A percentile compares a stretch with the other conserved stretches of the same genome.
These are phyloP conservation scores for Gastracanthus pulcherrimus DNA, from an alignment of 2,888 invertebrate species.

Conservation along the genomic window DNA sequence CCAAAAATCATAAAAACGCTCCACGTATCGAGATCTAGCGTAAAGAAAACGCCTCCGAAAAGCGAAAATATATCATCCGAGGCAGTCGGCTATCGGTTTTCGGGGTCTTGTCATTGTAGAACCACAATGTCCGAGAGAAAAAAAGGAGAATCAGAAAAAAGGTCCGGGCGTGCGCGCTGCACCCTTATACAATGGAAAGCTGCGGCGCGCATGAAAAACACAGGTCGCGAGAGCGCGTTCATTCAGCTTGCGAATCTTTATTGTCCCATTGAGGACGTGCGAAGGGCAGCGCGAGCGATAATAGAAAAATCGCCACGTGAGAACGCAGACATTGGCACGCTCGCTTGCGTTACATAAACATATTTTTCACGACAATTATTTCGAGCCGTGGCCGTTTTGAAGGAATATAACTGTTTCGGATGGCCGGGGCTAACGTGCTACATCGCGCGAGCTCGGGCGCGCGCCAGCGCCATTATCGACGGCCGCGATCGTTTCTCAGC, in stretches of 20 bases:
- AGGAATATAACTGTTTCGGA: slow-evolving; percentile 53
- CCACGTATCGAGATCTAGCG: slow-evolving; percentile 16
- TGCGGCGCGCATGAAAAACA: too few species aligned
- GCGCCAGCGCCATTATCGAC: slow-evolving; percentile 49
- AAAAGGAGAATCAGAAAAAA: too few species aligned
- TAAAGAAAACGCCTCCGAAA: slow-evolving; percentile 42
- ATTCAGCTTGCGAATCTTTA: too few species aligned
- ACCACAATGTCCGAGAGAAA: too few species aligned
- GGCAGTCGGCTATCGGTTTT: too few species aligned
- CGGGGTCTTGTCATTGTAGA: too few species aligned
- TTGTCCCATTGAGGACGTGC: background rate
- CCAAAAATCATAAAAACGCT: slow-evolving; percentile 12
- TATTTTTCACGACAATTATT: slow-evolving; percentile 52
- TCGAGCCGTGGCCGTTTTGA: slow-evolving; percentile 4
- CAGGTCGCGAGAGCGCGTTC: too few species aligned
- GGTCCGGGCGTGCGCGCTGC: background rate
- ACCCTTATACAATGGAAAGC: too few species aligned
- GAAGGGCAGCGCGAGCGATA: background rate
- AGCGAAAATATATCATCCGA: slow-evolving; percentile 9
- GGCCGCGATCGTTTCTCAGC: slow-evolving; percentile 55
- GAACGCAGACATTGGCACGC: background rate
- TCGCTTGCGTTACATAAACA: slow-evolving; percentile 2
- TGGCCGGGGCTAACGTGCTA: too few species aligned
- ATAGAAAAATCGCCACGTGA: slow-evolving; percentile 26
- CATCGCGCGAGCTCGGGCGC: too few species aligned